Percentiles rank a stretch among this genome's conserved stretches.
phyloP scores from a whole-genome alignment of 2,113 vertebrate genomes.

The Ceyx margarethae region DNA sequence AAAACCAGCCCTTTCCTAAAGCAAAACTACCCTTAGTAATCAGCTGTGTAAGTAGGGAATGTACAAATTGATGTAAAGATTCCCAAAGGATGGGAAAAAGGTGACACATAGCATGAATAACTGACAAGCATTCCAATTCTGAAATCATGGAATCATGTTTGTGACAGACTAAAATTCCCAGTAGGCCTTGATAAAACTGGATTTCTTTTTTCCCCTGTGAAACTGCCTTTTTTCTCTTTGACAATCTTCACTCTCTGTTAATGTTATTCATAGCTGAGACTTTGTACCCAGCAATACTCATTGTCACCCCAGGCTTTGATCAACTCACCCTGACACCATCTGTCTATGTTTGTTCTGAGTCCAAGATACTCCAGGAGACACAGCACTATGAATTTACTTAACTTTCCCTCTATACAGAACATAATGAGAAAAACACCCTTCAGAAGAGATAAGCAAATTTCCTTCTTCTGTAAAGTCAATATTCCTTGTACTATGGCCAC shows the following conservation, averaged over 20 bases:
- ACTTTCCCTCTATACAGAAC: background rate
- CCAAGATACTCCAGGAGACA: slow-evolving; percentile 51
- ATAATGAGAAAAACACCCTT: background rate
- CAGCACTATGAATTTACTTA: slow-evolving; percentile 42
- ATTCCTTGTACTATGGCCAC: background rate
- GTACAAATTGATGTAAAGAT: background rate
- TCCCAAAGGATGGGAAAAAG: background rate
- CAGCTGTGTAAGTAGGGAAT: background rate
- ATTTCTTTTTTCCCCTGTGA: background rate
- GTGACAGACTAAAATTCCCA: background rate
- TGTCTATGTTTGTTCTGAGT: slow-evolving; percentile 50
- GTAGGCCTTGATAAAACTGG: background rate
- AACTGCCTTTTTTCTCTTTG: background rate
- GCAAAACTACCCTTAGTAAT: background rate
- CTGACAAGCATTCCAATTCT: background rate
- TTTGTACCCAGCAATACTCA: slow-evolving; percentile 48
- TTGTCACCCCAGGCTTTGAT: slow-evolving; percentile 51
- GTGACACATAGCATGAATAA: background rate
- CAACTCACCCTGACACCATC: slow-evolving; percentile 50
- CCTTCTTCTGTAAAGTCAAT: background rate
- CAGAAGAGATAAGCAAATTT: background rate
- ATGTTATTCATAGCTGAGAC: slow-evolving; percentile 55
- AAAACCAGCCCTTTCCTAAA: background rate
- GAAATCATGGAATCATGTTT: background rate
- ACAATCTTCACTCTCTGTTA: slow-evolving; percentile 34